Percentiles rank a stretch among this genome's conserved stretches.
Conservation (phyloP, 2,113 vertebrate species). For the Dromiciops gliroides region DNA sequence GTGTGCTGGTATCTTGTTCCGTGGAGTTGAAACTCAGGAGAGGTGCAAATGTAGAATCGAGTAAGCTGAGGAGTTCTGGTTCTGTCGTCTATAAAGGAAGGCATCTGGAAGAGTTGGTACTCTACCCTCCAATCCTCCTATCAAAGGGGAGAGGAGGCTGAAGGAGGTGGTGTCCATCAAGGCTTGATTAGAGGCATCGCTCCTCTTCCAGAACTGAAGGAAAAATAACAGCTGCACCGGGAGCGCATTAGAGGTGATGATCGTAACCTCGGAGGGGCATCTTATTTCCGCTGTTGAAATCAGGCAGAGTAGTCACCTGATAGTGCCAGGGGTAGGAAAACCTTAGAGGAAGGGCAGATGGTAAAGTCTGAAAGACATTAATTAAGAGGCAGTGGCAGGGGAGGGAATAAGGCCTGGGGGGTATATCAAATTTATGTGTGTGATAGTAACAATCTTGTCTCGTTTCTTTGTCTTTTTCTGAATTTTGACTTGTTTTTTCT, state of each 20-base stretch:
- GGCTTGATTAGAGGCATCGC: not conserved
- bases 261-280: not conserved
- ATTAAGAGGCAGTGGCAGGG: not conserved
- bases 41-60: not conserved
- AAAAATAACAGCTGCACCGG: too few species aligned
- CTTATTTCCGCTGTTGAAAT: not conserved
- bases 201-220: too few species aligned
- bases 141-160: not conserved
- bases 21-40: not conserved
- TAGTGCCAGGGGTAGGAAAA: not conserved
- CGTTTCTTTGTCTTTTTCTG: not conserved
- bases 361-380: not conserved
- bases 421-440: not conserved
- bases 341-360: not conserved
- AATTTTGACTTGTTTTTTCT: not conserved
- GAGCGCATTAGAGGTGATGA: not conserved
- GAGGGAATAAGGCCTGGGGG: not conserved
- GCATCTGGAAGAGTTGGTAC: not conserved
- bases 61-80: not conserved
- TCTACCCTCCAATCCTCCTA: not conserved
- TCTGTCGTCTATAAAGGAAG: not conserved
- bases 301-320: not conserved
- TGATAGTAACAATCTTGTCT: not conserved
- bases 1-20: not conserved
- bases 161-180: not conserved